Evolutionary conservation across 2,113 vertebrate genomes (phyloP).

Genomic region (Apistogramma diplotaenia): DNA sequence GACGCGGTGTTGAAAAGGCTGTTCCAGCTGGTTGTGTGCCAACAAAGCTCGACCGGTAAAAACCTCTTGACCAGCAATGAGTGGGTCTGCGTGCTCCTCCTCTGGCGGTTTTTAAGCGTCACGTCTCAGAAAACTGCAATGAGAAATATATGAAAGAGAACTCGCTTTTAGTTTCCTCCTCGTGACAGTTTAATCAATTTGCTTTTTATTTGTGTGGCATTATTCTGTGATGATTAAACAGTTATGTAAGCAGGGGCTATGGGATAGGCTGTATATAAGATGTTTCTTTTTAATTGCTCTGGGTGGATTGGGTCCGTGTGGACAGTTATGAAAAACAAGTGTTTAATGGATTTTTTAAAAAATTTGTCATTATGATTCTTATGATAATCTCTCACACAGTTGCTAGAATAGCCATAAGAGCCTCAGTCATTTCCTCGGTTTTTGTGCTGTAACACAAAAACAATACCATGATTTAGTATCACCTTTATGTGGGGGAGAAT

Average conservation of each 20-base stretch:
- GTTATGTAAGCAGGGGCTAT: not conserved
- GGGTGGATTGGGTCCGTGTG: not conserved
- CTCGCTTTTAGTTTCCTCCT: not conserved
- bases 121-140: not conserved
- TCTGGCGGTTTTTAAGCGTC: not conserved
- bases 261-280: not conserved
- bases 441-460: not conserved
- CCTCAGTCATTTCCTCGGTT: not conserved
- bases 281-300: not conserved
- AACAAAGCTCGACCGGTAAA: constrained; percentile 21
- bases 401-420: not conserved
- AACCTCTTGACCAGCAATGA: constrained; percentile 34
- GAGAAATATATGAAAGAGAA: not conserved
- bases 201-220: not conserved
- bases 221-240: not conserved
- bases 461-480: not conserved
- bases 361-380: not conserved
- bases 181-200: not conserved
- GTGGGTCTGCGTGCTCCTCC: constrained; percentile 16
- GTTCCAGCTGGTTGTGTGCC: constrained; percentile 16
- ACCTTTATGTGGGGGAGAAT: not conserved
- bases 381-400: not conserved
- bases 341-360: not conserved
- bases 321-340: not conserved
- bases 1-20: not conserved